These are phyloP conservation scores for Heliocidaris tuberculata DNA, from an alignment of 35 echinoderm and acorn worm species.

Conservation along the genomic window DNA sequence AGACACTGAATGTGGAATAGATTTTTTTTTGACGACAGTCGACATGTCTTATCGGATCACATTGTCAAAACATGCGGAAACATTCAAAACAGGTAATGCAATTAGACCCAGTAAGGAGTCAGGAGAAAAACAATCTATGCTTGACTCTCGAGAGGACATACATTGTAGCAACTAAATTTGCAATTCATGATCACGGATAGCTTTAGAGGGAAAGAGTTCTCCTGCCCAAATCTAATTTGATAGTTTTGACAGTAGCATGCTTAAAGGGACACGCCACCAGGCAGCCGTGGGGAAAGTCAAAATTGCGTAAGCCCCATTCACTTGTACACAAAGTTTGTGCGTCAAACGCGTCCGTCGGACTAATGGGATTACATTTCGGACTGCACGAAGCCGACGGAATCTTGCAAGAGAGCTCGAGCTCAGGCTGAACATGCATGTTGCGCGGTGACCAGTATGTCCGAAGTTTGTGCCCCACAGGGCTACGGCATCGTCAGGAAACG, in stretches of 20 bases:
- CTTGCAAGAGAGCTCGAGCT: too few species aligned
- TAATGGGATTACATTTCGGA: too few species aligned
- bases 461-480: too few species aligned
- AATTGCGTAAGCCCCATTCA: too few species aligned
- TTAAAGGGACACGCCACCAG: too few species aligned
- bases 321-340: too few species aligned
- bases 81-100: not conserved
- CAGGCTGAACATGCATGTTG: too few species aligned
- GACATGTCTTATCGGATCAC: not conserved
- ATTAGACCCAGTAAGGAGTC: not conserved
- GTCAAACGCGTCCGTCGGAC: too few species aligned
- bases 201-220: not conserved
- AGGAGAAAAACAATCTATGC: not conserved
- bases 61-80: not conserved
- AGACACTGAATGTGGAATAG: not conserved
- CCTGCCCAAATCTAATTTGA: not conserved
- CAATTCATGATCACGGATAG: constrained; percentile 3
- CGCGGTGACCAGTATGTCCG: too few species aligned
- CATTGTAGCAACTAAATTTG: not conserved
- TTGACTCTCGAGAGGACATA: not conserved
- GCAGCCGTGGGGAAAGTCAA: too few species aligned
- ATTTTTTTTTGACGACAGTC: not conserved
- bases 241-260: not conserved
- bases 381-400: too few species aligned
- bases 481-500: too few species aligned